A percentile compares a stretch with the other conserved stretches of the same genome.
Evolutionary conservation across 2,888 invertebrate species (phyloP).

Genomic region (Drosophila paranaensis): DNA sequence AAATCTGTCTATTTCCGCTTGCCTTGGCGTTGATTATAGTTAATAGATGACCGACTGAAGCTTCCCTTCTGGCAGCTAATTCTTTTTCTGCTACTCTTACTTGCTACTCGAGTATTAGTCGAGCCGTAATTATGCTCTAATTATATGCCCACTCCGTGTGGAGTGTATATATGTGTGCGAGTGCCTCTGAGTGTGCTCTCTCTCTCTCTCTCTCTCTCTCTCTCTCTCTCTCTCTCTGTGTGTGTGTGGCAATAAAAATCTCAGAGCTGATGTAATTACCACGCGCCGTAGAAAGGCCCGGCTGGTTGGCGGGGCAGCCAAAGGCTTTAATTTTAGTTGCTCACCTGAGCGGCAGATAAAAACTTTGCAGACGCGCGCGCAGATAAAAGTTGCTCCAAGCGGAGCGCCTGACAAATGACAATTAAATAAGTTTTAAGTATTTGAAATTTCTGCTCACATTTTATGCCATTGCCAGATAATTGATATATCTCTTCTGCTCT

Average conservation of each 20-base stretch:
- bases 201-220: too few relatives aligned
- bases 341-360: constrained; percentile 32
- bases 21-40: constrained; percentile 79
- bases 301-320: constrained; percentile 24
- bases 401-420: constrained; percentile 20
- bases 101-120: constrained; percentile 71
- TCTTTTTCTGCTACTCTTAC: constrained; percentile 62
- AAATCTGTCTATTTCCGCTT: constrained; percentile 81
- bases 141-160: constrained; percentile 58
- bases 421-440: constrained; percentile 8
- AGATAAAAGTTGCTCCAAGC: constrained; percentile 34
- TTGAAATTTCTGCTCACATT: constrained; percentile 1
- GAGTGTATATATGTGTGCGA: constrained; percentile 22
- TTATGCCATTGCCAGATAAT: neutral
- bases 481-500: neutral
- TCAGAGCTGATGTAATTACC: constrained; percentile 71
- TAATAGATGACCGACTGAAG: constrained; percentile 76
- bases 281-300: constrained; percentile 45
- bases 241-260: constrained; percentile 65
- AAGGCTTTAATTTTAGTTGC: constrained; percentile 51
- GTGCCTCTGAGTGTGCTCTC: neutral
- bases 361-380: constrained; percentile 46
- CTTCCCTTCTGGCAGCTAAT: constrained; percentile 61
- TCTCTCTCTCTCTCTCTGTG: constrained; percentile 14
- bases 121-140: constrained; percentile 77